Evolutionary conservation across 2,888 invertebrate genomes (phyloP), one percentile per base, ranked within the genome.

Genomic region (Drosophila picticornis): DNA sequence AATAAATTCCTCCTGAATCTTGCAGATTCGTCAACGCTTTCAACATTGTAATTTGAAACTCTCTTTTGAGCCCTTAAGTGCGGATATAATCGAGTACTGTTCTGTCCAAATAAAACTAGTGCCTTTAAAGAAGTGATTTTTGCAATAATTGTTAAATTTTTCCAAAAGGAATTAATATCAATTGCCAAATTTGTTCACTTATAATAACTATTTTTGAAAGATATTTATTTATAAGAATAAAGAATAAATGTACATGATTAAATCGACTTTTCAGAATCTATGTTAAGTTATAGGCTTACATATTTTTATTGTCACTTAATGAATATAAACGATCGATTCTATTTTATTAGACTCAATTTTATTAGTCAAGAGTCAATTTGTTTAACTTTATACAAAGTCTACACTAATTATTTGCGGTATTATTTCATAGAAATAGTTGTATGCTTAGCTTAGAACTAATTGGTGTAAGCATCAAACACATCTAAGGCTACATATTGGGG

Each of bases 281-380:
- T 19, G 6, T 25, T 58, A 25, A 19, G 34, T 6, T 34, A 60
- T 25, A 27, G 27, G 40, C 31, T 13, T 64, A 53, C 38, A 31
- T 43, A 22, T 38, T 27, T 52, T 77, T 80, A 79, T 79, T 79
- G 81, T 79, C 79, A 46, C 74, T 74, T 70, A 79, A 77, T 67
- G 25, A 73, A 77, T 57, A 61, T 65, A 69, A 81, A 58, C 98
- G 62, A 95, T 34, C 4, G 40, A 34, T 25, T 43, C 7, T 16
- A 52, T 5, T 38, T 27, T 34, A 34, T 34, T 52, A n/a, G 38
- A 19, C 40, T 59, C n/a, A 7, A 31, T 56, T n/a, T 43, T 10
- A 27, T 11, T 22, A 48, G 36, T 43, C 40, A 51, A 52, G 29
- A 63, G 56, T n/a, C 36, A 52, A 22, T 46, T 43, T 29, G 25